Evolutionary conservation across 2,113 vertebrate species (phyloP).

Genomic region (Pseudonaja textilis): DNA sequence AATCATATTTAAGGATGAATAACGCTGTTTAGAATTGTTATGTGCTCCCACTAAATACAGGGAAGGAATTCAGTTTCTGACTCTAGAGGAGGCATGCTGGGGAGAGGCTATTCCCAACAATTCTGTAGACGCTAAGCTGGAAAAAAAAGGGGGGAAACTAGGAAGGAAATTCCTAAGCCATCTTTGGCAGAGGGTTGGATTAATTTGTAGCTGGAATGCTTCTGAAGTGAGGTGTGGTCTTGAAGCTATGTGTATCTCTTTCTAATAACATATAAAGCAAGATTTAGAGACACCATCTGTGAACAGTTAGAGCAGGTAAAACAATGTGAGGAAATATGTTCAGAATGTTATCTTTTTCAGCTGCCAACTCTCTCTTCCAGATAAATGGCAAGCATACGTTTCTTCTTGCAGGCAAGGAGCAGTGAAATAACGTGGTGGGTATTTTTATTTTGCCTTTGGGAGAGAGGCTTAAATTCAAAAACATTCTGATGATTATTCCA

Average conservation of each 20-base stretch:
- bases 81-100: background rate
- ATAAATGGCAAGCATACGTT: constrained; percentile 8
- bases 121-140: background rate
- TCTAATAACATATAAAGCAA: constrained; percentile 27
- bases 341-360: constrained; percentile 59
- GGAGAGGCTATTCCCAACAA: constrained; percentile 2
- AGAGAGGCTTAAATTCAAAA: background rate
- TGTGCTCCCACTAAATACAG: background rate
- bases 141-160: constrained; percentile 17
- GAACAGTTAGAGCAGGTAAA: constrained; percentile 78
- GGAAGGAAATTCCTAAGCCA: constrained; percentile 24
- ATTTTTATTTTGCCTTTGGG: background rate
- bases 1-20: background rate
- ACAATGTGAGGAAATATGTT: constrained; percentile 82
- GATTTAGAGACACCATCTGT: constrained; percentile 65
- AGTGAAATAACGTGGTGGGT: constrained; percentile 8
- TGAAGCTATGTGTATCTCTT: constrained; percentile 10
- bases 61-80: background rate
- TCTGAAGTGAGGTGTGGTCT: constrained; percentile 21
- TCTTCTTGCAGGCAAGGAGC: background rate
- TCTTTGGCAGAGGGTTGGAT: constrained; percentile 1
- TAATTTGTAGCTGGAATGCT: constrained; percentile 11
- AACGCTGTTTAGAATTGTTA: background rate
- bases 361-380: constrained; percentile 22
- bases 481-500: background rate